Evolutionary conservation across 35 echinoderm and acorn worm genomes (phyloP).

Genomic region (Nesometra sesokonis): DNA sequence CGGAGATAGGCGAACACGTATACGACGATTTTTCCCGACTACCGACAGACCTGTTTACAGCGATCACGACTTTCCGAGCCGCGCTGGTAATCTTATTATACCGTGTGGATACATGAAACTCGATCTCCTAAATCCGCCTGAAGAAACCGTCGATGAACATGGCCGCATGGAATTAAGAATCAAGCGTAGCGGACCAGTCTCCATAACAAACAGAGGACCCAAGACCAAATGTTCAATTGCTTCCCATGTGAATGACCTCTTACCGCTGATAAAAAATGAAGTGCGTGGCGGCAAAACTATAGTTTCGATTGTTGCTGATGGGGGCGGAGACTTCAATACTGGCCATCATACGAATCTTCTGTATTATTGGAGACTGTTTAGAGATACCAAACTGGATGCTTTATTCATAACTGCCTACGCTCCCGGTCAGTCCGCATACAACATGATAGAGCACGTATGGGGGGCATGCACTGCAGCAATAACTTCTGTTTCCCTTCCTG

Average conservation of each 20-base stretch:
- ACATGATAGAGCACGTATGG: not conserved
- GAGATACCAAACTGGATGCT: constrained; percentile 6
- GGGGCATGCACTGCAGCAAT: not conserved
- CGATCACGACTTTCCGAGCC: constrained; percentile 42
- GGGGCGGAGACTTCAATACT: constrained; percentile 48
- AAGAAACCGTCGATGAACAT: not conserved
- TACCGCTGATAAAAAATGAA: not conserved
- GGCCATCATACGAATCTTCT: constrained; percentile 36
- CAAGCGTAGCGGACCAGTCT: not conserved
- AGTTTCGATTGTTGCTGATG: constrained; percentile 19
- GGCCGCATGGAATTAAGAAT: not conserved
- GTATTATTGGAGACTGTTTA: constrained; percentile 19
- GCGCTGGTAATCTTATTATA: constrained; percentile 22
- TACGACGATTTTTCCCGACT: constrained; percentile 5
- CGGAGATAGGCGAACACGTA: not conserved
- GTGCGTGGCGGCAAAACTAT: not conserved
- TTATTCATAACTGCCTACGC: constrained; percentile 18
- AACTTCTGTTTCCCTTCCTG: not conserved
- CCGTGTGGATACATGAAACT: constrained; percentile 42
- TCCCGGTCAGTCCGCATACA: not conserved
- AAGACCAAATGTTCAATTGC: constrained; percentile 12
- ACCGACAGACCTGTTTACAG: constrained; percentile 7
- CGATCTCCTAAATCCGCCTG: not conserved
- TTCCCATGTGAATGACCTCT: constrained; percentile 25
- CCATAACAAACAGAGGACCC: constrained; percentile 11